Conservation (phyloP, 2,113 vertebrate species). For the Amblyopsis rosae region DNA sequence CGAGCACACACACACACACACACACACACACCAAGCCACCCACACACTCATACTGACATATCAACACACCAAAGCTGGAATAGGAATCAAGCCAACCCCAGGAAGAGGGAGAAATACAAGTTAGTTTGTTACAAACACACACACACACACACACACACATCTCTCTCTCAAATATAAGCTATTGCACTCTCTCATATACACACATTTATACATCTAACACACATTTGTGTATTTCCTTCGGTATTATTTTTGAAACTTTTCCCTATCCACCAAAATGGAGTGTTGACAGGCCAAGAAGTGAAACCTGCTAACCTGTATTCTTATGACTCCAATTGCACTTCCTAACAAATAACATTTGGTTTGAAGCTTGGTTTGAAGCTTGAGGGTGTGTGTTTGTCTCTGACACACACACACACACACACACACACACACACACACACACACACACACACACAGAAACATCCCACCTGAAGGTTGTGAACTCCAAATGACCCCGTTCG, state of each 20-base stretch:
- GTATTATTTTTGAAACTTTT: slow-evolving; percentile 28
- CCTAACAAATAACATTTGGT: background rate
- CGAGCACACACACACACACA: slow-evolving; percentile 21
- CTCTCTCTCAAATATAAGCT: background rate
- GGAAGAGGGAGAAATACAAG: slow-evolving; percentile 41
- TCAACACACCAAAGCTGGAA: slow-evolving; percentile 37
- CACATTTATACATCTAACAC: slow-evolving; percentile 5
- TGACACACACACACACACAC: slow-evolving; percentile 10
- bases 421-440: slow-evolving; percentile 62
- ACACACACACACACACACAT: slow-evolving; percentile 25
- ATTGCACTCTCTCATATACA: slow-evolving; percentile 26
- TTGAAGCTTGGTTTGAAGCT: background rate
- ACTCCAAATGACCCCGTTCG: slow-evolving; percentile 94
- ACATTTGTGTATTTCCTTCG: background rate
- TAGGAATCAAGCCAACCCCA: slow-evolving; percentile 44
- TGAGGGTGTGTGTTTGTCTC: slow-evolving; percentile 6
- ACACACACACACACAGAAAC: slow-evolving; percentile 51
- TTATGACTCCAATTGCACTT: slow-evolving; percentile 10
- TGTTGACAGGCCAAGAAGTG: background rate
- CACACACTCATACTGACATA: slow-evolving; percentile 2
- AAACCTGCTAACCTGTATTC: background rate
- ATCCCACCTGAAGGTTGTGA: slow-evolving; percentile 98
- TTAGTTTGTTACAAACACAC: slow-evolving; percentile 23
- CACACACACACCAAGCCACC: slow-evolving; percentile 1
- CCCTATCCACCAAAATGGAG: slow-evolving; percentile 23